Percentiles rank a stretch among this genome's conserved stretches.
Conservation (phyloP, 2,888 invertebrate species). For the Amaurobius ferox region DNA sequence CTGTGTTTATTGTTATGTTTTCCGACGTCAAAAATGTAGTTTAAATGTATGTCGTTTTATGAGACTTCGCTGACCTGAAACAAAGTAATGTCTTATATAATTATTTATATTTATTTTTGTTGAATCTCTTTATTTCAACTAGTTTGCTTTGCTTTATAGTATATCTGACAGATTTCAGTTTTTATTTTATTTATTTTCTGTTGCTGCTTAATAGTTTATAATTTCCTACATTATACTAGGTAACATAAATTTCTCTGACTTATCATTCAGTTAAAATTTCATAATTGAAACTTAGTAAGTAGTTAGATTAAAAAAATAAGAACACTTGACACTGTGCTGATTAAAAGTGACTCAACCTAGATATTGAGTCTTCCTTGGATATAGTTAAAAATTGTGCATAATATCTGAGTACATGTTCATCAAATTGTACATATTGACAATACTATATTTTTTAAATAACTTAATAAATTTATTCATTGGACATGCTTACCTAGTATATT, state of each 20-base stretch:
- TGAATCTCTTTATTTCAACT: neutral
- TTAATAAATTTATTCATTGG: neutral
- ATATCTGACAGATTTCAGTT: neutral
- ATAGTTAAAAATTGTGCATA: neutral
- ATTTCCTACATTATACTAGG: no score
- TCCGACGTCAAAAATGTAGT: neutral
- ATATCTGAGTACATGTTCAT: neutral
- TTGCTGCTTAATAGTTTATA: no score
- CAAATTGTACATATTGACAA: slow-evolving; percentile 14
- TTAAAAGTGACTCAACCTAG: neutral
- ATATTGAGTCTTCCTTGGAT: neutral
- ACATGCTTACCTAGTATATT: neutral
- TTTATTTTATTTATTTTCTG: no score
- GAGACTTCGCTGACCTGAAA: neutral
- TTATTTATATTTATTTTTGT: neutral
- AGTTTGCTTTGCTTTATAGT: neutral
- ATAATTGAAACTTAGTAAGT: no score
- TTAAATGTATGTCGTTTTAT: neutral
- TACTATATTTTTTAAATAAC: slow-evolving; percentile 1
- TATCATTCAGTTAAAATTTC: no score
- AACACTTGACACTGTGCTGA: neutral
- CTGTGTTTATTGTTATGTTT: neutral
- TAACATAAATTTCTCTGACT: no score
- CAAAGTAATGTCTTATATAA: neutral
- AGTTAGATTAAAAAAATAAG: neutral